phyloP scores from a whole-genome alignment of 2,113 vertebrate genomes.

The zebrafish (Danio rerio) region GRCz12tu NC_133192.1:52988501-52989000 shows the following conservation, averaged over 20 bases:
- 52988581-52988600: not conserved
- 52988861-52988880: too few relatives aligned
- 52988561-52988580: too few relatives aligned
- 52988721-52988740: not conserved
- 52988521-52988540: not conserved
- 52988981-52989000: too few relatives aligned
- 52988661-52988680: not conserved
- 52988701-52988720: too few relatives aligned
- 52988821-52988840: too few relatives aligned
- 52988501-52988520: not conserved
- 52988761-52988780: not conserved
- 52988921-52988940: not conserved
- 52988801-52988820: too few relatives aligned
- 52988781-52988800: not conserved
- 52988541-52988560: conserved; percentile 13
- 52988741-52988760: too few relatives aligned
- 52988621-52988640: not conserved
- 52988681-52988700: too few relatives aligned
- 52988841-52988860: too few relatives aligned
- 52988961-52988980: not conserved
- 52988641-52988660: not conserved
- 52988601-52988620: not conserved
- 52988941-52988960: not conserved
- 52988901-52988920: not conserved
- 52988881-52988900: not conserved